Conservation (phyloP, 2,113 vertebrate species). For the Eudyptes chrysolophus region DNA sequence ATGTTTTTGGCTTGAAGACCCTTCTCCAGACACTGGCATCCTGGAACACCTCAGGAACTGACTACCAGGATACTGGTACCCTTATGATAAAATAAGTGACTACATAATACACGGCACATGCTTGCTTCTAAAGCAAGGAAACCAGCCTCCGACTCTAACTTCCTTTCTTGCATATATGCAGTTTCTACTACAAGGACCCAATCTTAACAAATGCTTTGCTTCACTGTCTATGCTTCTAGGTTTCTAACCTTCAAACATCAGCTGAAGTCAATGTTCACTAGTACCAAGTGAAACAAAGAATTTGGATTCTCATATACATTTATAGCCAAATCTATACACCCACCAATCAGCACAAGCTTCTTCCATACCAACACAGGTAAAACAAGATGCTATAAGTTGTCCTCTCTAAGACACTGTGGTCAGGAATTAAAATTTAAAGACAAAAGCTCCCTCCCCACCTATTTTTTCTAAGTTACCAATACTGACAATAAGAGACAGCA, state of each 20-base stretch:
- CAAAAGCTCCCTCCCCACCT: background rate
- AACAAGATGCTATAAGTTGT: background rate
- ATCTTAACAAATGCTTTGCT: background rate
- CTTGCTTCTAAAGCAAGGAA: background rate
- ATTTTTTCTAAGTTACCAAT: background rate
- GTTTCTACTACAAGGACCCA: background rate
- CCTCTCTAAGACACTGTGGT: background rate
- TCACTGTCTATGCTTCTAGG: background rate
- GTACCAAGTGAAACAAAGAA: background rate
- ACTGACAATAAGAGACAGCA: background rate
- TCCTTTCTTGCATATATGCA: background rate
- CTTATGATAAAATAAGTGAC: background rate
- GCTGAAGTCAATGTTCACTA: background rate
- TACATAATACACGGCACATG: background rate
- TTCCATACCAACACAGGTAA: background rate
- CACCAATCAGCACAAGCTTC: background rate
- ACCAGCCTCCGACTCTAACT: background rate
- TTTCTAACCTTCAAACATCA: background rate
- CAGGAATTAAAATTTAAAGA: background rate
- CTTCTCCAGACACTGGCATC: background rate
- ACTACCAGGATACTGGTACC: background rate
- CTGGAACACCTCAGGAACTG: background rate
- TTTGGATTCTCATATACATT: fast-evolving
- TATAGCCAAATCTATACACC: background rate
- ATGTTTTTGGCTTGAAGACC: background rate